Conservation (phyloP, 2,797 vertebrate genomes). For the Eupleurogrammus muticus region DNA sequence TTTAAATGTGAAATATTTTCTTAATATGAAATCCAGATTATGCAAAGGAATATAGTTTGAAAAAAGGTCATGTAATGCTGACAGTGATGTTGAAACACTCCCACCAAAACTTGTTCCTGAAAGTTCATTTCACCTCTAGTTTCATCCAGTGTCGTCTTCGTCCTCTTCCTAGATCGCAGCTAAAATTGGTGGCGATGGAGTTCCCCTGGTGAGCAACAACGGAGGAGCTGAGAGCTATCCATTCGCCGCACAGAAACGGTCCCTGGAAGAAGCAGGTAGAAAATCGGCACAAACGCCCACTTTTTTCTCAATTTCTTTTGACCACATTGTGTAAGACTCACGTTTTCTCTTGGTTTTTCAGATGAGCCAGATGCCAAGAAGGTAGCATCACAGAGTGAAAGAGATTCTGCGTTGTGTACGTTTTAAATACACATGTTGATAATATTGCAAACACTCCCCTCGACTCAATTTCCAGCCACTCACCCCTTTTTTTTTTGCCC, state of each 20-base stretch:
- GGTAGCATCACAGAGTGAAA: conserved; percentile 90
- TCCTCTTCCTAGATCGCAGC: conserved; percentile 81
- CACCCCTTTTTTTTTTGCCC: conserved; percentile 32
- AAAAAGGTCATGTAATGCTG: not conserved
- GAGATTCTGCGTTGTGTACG: conserved; percentile 82
- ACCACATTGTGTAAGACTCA: not conserved
- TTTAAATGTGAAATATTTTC: not conserved
- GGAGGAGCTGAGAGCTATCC: conserved; percentile 86
- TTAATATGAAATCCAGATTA: not conserved
- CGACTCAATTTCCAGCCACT: conserved; percentile 20
- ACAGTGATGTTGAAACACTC: not conserved
- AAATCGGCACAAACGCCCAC: not conserved
- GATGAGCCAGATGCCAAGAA: conserved; percentile 96
- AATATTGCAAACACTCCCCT: conserved; percentile 6
- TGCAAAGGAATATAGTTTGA: not conserved
- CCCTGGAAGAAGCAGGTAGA: conserved; percentile 85
- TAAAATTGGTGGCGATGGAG: conserved; percentile 85
- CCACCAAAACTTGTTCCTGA: not conserved
- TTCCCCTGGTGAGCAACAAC: conserved; percentile 86
- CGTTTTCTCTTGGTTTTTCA: conserved; percentile 60
- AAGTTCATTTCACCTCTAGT: not conserved
- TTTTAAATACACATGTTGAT: conserved; percentile 49
- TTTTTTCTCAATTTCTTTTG: conserved; percentile 11
- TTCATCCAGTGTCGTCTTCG: not conserved
- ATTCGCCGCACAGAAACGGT: conserved; percentile 90